Percentiles rank a stretch among this genome's conserved stretches.
Conservation (phyloP, 2,888 invertebrate species). For the Gortyna flavago region DNA sequence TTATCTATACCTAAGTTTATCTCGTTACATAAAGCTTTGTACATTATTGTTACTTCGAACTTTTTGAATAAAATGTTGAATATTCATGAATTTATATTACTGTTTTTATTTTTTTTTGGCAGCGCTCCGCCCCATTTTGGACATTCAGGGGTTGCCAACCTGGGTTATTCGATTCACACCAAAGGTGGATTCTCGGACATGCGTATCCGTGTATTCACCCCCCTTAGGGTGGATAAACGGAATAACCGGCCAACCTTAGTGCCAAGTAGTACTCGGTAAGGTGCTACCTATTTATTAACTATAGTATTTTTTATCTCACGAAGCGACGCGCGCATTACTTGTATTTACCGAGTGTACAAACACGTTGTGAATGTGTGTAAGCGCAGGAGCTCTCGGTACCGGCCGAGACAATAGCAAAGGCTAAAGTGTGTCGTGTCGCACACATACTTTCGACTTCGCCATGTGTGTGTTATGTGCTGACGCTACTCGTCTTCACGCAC, state of each 20-base stretch:
- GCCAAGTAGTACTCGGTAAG: background rate
- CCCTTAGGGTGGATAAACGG: background rate
- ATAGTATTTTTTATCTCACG: too few species aligned
- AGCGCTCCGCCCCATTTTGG: background rate
- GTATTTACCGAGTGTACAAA: too few species aligned
- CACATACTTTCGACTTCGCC: too few species aligned
- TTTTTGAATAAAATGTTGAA: slow-evolving; percentile 46
- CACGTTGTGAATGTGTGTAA: too few species aligned
- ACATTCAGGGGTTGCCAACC: background rate
- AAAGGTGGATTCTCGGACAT: background rate
- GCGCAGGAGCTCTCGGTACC: too few species aligned
- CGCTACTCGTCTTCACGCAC: too few species aligned
- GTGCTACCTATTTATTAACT: background rate
- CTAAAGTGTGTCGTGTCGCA: too few species aligned
- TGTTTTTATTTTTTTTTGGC: background rate
- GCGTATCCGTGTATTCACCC: too few species aligned
- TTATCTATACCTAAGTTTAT: background rate
- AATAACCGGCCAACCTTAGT: too few species aligned
- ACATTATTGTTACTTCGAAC: slow-evolving; percentile 9
- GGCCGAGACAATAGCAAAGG: too few species aligned
- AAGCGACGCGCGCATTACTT: too few species aligned
- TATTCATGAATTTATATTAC: slow-evolving; percentile 12
- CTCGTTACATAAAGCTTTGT: slow-evolving; percentile 9
- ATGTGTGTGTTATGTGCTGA: too few species aligned
- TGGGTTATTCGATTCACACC: background rate